Evolutionary conservation across 2,888 invertebrate species (phyloP), one percentile per base, ranked within the genome.

Genomic region (Aporophyla nigra): DNA sequence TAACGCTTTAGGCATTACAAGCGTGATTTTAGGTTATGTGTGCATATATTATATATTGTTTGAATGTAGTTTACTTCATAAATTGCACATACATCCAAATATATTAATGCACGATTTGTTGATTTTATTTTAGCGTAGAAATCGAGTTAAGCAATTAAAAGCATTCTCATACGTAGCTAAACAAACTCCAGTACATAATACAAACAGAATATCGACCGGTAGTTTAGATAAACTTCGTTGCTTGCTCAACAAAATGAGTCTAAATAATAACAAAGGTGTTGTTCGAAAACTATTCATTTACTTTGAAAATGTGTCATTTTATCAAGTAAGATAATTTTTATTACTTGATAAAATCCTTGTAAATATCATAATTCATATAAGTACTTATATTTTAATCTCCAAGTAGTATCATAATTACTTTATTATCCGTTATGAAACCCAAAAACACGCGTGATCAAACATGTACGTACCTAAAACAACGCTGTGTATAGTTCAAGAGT

Each of bases 371-470:
- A 16, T 40, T 40, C 16, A 33, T 16, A 53, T 51, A 33, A 33
- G 6, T 40, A 9, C 43, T 78, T 19, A 66, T 56, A 46, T 62
- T 82, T 63, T 46, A 62, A 76, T 76, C 19, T 58, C 14, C 49
- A 5, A 61, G 3, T 3, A 33, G 1, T 33, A 65, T 27, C 49
- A 74, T 61, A 76, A 70, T 84, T 56, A 61, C 65, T 84, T 80
- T 54, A 70, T 74, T 51, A 80, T 69, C 68, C 65, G 14, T 58
- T 24, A 66, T 59, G 49, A 79, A 79, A 73, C 58, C 54, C 73
- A 49, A 56, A 51, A 72, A 72, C 71, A 74, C 69, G 72, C 70
- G 69, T 72, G 51, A 76, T 61, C 66, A 80, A 84, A 84, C 46
- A 72, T n/a, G 62, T 67, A 67, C 49, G 0, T 63, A 46, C 43